Evolutionary conservation across 2,888 invertebrate genomes (phyloP).

Genomic region (Pegoplata infirma): DNA sequence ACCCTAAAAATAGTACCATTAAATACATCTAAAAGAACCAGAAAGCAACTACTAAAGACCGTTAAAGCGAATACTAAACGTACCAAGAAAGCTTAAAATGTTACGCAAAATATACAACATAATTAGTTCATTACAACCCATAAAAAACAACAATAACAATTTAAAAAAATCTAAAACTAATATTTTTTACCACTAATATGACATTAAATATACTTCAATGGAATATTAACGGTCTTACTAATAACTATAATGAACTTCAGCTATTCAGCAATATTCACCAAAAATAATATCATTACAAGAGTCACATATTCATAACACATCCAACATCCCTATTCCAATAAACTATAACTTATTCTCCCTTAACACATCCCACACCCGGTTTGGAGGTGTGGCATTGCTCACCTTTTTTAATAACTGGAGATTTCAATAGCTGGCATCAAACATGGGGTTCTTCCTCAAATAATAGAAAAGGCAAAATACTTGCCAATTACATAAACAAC

Average conservation of each 20-base stretch:
- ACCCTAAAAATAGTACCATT: not conserved
- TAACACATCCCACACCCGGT: not conserved
- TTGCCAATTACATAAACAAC: not conserved
- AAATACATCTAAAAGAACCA: too few species aligned
- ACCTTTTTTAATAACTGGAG: not conserved
- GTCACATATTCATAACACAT: not conserved
- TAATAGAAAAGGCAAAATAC: not conserved
- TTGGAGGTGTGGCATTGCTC: conserved; percentile 2
- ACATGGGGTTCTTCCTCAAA: not conserved
- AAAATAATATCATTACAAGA: conserved; percentile 1
- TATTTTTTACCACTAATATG: not conserved
- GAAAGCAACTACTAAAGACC: too few species aligned
- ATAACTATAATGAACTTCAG: not conserved
- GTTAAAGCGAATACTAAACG: too few species aligned
- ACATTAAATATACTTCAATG: not conserved
- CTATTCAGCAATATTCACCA: not conserved
- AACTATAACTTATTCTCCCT: not conserved
- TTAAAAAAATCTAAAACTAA: too few species aligned
- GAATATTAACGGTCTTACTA: not conserved
- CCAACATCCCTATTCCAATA: too few species aligned
- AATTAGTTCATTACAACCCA: too few species aligned
- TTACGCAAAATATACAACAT: too few species aligned
- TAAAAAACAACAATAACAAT: too few species aligned
- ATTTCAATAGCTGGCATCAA: not conserved
- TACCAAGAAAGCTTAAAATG: too few species aligned